Conservation (phyloP, 1,140 invertebrate species). For the Orussus abietinus region DNA sequence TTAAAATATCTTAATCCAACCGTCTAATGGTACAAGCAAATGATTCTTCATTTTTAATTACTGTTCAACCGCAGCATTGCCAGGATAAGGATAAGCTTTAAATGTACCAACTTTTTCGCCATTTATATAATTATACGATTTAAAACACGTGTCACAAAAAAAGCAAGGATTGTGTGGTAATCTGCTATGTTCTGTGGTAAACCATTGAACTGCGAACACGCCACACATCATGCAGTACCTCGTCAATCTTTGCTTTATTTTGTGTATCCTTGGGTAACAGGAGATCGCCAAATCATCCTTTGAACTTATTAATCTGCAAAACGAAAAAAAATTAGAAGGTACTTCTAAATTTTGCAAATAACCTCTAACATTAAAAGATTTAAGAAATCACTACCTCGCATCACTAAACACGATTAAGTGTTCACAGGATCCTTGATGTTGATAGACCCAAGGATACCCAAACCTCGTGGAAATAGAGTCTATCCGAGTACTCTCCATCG, state of each 20-base stretch:
- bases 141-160: constrained; percentile 64
- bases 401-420: constrained; percentile 79
- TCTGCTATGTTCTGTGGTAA: constrained; percentile 56
- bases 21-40: too few species aligned
- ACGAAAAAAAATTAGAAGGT: constrained; percentile 10
- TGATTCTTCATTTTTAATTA: too few species aligned
- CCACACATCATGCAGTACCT: constrained; percentile 57
- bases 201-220: constrained; percentile 54
- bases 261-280: constrained; percentile 55
- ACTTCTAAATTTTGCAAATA: not conserved
- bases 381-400: constrained; percentile 49
- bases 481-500: constrained; percentile 63
- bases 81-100: constrained; percentile 45
- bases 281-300: constrained; percentile 47
- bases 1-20: too few species aligned
- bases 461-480: constrained; percentile 63
- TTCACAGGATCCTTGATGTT: constrained; percentile 87
- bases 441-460: constrained; percentile 78
- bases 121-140: constrained; percentile 62
- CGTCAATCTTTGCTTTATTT: constrained; percentile 42
- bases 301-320: constrained; percentile 54
- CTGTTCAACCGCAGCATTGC: too few species aligned
- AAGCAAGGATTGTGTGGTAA: constrained; percentile 65
- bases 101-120: constrained; percentile 51
- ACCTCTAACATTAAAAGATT: not conserved